A percentile compares a stretch with the other conserved stretches of the same genome.
These are phyloP conservation scores for Poeciliopsis presidionis DNA, from an alignment of 2,797 vertebrate genomes.

Conservation along the genomic window DNA sequence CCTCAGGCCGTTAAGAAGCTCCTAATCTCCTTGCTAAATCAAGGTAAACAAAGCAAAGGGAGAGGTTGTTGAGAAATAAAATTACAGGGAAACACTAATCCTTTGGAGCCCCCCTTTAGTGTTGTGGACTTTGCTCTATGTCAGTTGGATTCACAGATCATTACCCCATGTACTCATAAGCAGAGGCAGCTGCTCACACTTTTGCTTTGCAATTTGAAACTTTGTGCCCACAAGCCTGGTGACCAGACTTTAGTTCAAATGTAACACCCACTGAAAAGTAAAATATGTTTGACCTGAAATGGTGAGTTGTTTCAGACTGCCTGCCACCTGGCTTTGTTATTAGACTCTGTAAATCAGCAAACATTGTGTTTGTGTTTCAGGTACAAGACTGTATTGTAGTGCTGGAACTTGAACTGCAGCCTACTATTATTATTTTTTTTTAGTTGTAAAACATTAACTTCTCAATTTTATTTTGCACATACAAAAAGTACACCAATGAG, in stretches of 20 bases:
- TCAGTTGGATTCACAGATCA: slow-evolving; percentile 58
- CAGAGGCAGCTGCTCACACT: slow-evolving; percentile 46
- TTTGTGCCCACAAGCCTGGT: slow-evolving; percentile 20
- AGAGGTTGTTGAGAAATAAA: slow-evolving; percentile 6
- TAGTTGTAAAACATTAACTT: neutral
- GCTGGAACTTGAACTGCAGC: neutral
- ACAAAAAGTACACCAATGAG: neutral
- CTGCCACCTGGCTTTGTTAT: slow-evolving; percentile 73
- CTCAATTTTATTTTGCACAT: neutral
- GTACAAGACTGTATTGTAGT: neutral
- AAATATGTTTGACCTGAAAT: slow-evolving; percentile 65
- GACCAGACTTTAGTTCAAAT: slow-evolving; percentile 64
- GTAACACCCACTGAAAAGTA: slow-evolving; percentile 54
- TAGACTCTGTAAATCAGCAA: slow-evolving; percentile 72
- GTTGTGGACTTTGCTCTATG: slow-evolving; percentile 67
- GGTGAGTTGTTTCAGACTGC: slow-evolving; percentile 43
- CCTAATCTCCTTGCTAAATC: slow-evolving; percentile 56
- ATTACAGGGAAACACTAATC: slow-evolving; percentile 6
- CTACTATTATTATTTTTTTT: neutral
- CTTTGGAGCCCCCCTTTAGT: slow-evolving; percentile 25
- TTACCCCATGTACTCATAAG: slow-evolving; percentile 6
- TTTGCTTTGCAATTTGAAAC: slow-evolving; percentile 45
- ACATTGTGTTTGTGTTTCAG: slow-evolving; percentile 23
- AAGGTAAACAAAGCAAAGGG: slow-evolving; percentile 45
- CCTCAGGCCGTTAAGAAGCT: slow-evolving; percentile 49